Percentiles rank a stretch among this genome's conserved stretches.
Evolutionary conservation across 2,113 vertebrate species (phyloP).

Genomic region (Otus sunia): DNA sequence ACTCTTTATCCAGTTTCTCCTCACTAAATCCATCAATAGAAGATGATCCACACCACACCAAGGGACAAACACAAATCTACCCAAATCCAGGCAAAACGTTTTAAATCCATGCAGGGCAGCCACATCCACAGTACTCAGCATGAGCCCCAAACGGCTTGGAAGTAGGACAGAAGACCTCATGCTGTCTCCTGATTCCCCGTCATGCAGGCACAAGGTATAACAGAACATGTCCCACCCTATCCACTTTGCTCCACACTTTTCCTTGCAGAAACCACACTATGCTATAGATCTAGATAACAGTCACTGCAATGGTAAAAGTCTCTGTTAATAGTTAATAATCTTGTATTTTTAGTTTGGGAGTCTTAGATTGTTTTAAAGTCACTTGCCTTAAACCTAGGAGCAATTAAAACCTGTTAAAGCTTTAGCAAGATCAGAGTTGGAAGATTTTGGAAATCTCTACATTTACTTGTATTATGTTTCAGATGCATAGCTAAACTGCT

Average conservation of each 20-base stretch:
- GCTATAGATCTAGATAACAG: not conserved
- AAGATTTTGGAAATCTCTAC: not conserved
- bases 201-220: not conserved
- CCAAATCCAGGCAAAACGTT: not conserved
- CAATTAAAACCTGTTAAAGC: not conserved
- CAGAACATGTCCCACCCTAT: fast-evolving
- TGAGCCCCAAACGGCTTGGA: not conserved
- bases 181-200: not conserved
- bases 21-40: not conserved
- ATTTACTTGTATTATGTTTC: not conserved
- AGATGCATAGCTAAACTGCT: not conserved
- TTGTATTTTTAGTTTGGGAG: not conserved
- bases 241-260: not conserved
- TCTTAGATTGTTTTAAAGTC: not conserved
- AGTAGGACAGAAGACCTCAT: not conserved
- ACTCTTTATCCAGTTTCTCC: not conserved
- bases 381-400: not conserved
- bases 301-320: not conserved
- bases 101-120: not conserved
- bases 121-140: not conserved
- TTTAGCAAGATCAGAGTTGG: not conserved
- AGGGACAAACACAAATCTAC: not conserved
- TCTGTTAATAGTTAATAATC: not conserved
- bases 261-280: not conserved
- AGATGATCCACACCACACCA: not conserved